Evolutionary conservation across 2,113 vertebrate species (phyloP).

Genomic region (Melanerpes aurifrons): DNA sequence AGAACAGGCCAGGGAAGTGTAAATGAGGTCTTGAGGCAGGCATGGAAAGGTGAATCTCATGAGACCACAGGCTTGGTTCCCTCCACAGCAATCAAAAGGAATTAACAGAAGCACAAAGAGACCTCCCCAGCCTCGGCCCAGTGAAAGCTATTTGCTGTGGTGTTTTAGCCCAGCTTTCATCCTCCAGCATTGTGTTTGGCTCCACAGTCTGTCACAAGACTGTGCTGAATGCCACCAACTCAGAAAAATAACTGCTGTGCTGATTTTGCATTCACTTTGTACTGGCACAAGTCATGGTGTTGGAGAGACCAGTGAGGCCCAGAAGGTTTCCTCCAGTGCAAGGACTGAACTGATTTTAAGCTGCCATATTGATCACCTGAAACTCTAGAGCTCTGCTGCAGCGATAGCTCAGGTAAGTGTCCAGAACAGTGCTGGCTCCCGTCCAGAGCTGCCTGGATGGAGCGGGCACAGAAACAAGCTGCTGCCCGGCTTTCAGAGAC

Average conservation of each 20-base stretch:
- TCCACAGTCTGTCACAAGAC: background rate
- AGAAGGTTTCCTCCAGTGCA: background rate
- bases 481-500: background rate
- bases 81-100: background rate
- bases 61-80: background rate
- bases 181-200: background rate
- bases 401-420: background rate
- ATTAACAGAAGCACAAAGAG: background rate
- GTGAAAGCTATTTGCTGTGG: background rate
- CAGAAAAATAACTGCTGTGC: background rate
- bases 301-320: background rate
- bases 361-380: background rate
- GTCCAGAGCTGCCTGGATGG: fast-evolving
- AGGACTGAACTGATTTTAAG: background rate
- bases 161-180: background rate
- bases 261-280: background rate
- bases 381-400: background rate
- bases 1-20: background rate
- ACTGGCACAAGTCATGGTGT: background rate
- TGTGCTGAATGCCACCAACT: background rate
- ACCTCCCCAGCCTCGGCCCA: background rate
- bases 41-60: background rate
- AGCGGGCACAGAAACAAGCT: background rate
- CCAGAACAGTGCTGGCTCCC: background rate
- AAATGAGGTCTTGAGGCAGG: background rate